Evolutionary conservation across 2,797 vertebrate genomes (phyloP).

Genomic region (Takifugu rubripes): DNA sequence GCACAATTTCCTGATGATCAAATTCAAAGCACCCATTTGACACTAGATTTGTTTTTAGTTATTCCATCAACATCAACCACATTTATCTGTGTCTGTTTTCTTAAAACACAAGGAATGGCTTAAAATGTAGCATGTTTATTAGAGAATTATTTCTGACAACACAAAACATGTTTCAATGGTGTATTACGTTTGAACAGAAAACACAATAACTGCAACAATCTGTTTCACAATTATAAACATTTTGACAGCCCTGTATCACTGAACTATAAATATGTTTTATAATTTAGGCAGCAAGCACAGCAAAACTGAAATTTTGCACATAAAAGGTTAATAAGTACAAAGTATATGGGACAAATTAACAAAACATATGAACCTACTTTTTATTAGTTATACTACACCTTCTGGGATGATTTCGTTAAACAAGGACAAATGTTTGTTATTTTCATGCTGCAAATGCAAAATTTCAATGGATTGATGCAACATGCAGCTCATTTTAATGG

Average conservation of each 20-base stretch:
- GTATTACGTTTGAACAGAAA: background rate
- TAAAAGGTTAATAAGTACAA: background rate
- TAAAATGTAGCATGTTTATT: too few relatives aligned
- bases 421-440: background rate
- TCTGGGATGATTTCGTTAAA: background rate
- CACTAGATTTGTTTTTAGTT: too few relatives aligned
- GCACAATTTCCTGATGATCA: background rate
- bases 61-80: too few relatives aligned
- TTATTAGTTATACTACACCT: background rate
- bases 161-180: background rate
- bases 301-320: background rate
- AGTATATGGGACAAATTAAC: background rate
- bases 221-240: too few relatives aligned
- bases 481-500: too few relatives aligned
- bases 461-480: too few relatives aligned
- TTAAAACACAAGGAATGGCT: too few relatives aligned
- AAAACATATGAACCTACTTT: background rate
- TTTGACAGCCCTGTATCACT: too few relatives aligned
- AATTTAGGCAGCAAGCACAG: background rate
- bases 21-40: background rate
- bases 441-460: background rate
- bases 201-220: too few relatives aligned
- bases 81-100: too few relatives aligned
- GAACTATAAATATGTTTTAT: background rate
- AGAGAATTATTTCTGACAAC: background rate